Percentiles rank a stretch among this genome's conserved stretches.
phyloP scores from a whole-genome alignment of 2,113 vertebrate species.

The Typhlomys cinereus region DNA sequence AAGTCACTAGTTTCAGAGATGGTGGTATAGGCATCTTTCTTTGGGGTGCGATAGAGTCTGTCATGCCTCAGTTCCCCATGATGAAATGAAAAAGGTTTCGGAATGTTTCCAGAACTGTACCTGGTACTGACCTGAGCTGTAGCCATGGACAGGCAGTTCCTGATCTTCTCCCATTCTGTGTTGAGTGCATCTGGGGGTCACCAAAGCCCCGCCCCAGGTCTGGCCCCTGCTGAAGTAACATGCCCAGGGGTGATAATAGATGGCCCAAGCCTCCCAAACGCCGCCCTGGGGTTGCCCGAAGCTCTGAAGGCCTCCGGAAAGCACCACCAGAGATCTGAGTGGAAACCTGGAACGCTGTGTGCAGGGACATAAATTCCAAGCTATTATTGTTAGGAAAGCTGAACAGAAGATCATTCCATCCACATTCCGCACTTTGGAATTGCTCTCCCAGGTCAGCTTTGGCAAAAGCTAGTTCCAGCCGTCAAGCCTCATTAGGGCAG shows the following conservation, averaged over 20 bases:
- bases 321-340: background rate
- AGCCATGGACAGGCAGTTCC: background rate
- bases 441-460: background rate
- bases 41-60: background rate
- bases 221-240: background rate
- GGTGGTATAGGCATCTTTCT: background rate
- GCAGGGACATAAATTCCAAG: constrained; percentile 35
- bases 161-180: background rate
- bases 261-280: background rate
- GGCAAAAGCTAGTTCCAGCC: no score
- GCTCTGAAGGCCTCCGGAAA: background rate
- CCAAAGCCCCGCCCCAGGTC: background rate
- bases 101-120: no score
- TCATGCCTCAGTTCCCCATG: background rate
- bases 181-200: background rate
- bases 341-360: background rate
- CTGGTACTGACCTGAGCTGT: background rate
- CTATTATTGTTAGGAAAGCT: constrained; percentile 15
- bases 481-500: no score
- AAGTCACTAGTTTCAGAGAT: background rate
- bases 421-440: fast-evolving
- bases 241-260: fast-evolving
- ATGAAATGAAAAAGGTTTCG: background rate
- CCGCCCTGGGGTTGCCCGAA: background rate
- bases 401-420: constrained; percentile 20